phyloP scores from a whole-genome alignment of 92 coral and sea anemone genomes.

The Palythoa heliodiscus region DNA sequence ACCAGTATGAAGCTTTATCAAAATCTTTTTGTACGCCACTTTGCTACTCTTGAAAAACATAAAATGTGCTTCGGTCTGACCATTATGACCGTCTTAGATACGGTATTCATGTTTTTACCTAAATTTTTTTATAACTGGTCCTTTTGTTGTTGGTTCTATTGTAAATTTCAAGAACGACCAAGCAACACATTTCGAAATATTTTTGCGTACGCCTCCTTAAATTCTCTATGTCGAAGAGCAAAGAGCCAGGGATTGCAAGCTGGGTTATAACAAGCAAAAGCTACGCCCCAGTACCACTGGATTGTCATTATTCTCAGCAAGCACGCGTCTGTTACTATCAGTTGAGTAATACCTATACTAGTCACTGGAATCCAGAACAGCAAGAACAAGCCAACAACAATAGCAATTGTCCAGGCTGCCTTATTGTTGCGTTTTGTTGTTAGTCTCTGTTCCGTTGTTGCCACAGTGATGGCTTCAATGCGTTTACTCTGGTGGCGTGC shows the following conservation, averaged over 20 bases:
- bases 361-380: conserved; percentile 16
- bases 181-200: neutral
- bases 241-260: conserved; percentile 27
- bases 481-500: conserved; percentile 24
- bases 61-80: too few relatives aligned
- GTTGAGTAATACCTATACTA: neutral
- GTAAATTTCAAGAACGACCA: neutral
- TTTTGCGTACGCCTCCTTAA: conserved; percentile 8
- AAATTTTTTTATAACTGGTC: too few relatives aligned
- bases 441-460: conserved; percentile 3
- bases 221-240: conserved; percentile 34
- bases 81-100: too few relatives aligned
- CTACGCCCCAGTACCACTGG: conserved; percentile 25
- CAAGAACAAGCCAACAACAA: conserved; percentile 1
- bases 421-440: conserved; percentile 3
- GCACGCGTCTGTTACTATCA: conserved; percentile 6
- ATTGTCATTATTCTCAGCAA: neutral
- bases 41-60: too few relatives aligned
- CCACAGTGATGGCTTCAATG: conserved; percentile 1
- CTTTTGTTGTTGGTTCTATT: too few relatives aligned
- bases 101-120: too few relatives aligned
- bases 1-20: too few relatives aligned
- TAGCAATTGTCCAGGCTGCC: conserved; percentile 22
- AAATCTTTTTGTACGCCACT: too few relatives aligned
- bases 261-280: conserved; percentile 24